Conservation (phyloP, 2,113 vertebrate genomes). For the Salvelinus fontinalis region DNA sequence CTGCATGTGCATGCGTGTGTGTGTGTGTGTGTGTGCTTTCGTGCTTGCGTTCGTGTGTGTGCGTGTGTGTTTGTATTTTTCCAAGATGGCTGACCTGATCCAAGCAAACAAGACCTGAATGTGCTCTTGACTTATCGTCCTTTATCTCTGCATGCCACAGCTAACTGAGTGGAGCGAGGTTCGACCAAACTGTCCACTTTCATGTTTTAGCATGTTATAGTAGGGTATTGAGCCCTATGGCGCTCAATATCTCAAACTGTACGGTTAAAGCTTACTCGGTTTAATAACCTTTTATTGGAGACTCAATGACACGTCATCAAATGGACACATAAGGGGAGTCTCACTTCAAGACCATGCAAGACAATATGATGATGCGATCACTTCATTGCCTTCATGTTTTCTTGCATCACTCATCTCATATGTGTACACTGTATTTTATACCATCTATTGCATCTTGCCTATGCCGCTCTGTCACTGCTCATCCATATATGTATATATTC, state of each 20-base stretch:
- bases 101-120: slow-evolving; percentile 28
- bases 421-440: no score
- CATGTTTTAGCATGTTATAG: not conserved
- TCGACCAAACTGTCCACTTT: slow-evolving; percentile 27
- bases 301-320: not conserved
- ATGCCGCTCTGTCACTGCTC: no score
- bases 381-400: no score
- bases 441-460: no score
- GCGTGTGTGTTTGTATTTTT: not conserved
- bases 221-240: slow-evolving; percentile 29
- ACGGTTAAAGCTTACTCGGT: slow-evolving; percentile 29
- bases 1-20: slow-evolving; percentile 2
- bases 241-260: slow-evolving; percentile 6
- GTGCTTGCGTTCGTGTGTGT: not conserved
- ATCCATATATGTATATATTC: no score
- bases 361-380: no score
- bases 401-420: no score
- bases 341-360: no score
- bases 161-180: slow-evolving; percentile 12
- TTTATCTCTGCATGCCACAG: slow-evolving; percentile 39
- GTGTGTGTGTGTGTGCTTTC: not conserved
- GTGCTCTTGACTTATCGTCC: slow-evolving; percentile 18
- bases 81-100: slow-evolving; percentile 20
- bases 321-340: no score
- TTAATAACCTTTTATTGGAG: slow-evolving; percentile 41